Base-by-base conservation (phyloP, 1,140 invertebrate genomes). In the Drosophila nebulosa region DNA sequence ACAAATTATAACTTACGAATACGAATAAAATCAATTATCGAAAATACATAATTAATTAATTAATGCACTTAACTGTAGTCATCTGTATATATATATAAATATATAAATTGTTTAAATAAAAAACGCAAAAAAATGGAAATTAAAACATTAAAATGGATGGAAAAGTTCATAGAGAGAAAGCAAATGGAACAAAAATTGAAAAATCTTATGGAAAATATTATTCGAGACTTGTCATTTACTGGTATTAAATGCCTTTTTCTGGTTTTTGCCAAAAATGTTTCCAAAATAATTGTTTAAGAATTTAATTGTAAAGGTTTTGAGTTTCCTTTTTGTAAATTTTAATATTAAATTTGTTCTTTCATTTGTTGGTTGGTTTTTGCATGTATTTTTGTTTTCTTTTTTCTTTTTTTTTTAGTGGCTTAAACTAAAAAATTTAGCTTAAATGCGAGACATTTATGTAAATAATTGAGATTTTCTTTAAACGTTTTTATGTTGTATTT, bases 391-490 rank as follows among this genome's bases (percentile, higher is more conserved):
- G 60, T 65, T 75, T n/a, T n/a, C n/a, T n/a, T n/a, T n/a, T n/a
- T n/a, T n/a, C n/a, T n/a, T n/a, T n/a, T n/a, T n/a, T n/a, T n/a
- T 86, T 88, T 88, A 79, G 68, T 58, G 14, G 52, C 52, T 27
- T 55, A 46, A 46, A 46, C 39, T 46, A 55, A 73, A 88, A 81
- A 84, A 73, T 83, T 88, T 86, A 88, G 83, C 83, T 88, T 88
- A 88, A 70, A 70, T 83, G 78, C 83, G 83, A 88, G 83, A 88
- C 83, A 88, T 88, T 88, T 88, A 88, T 88, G 83, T 88, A 88
- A 88, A 88, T 88, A 85, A 85, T 88, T 88, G 83, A 88, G 83
- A 88, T 83, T 50, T 60, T 65, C 42, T 73, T 70, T 65, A 71
- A 67, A 71, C 64, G 36, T 26, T 51, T 64, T 64, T 56, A 62